Base-by-base conservation (phyloP, 2,113 vertebrate genomes). In the Brienomyrus brachyistius region DNA sequence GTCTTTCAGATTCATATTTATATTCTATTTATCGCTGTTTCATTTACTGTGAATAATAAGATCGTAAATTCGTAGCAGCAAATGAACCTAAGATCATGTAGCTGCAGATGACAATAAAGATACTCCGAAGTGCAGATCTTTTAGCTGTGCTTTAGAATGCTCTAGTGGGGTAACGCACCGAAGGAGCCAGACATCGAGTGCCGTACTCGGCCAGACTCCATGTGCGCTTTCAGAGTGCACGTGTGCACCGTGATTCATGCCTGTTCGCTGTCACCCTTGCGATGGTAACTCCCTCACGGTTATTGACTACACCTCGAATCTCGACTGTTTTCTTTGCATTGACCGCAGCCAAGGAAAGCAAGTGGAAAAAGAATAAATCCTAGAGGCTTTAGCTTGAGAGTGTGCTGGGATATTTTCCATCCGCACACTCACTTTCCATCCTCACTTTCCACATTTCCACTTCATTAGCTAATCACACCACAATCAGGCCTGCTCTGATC, bases 321-420 rank as follows among this genome's bases (percentile, higher is more conserved):
- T 56, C 86, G 23, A 87, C 48, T 87, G 52, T 87, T 56, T 56
- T 87, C 51, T 87, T 23, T n/a, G 35, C 86, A 87, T 56, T 40
- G 5, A 87, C 51, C 31, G 35, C 50, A 59, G 93, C 92, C 94
- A 94, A 94, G 92, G 91, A 92, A 93, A 93, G 90, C 92, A 94
- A 90, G 82, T 93, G 92, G 90, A 91, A 91, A 91, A 93, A 83
- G 82, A 91, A 91, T 84, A 87, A 89, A 86, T 52, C 77, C 84
- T 88, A 89, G 88, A 52, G 91, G 90, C 88, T 91, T 90, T 90
- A 89, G 88, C 90, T 47, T 84, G 10, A 84, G 82, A 84, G 90
- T 89, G 88, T 90, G 91, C 86, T 50, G 86, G 91, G 92, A 92
- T 91, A 92, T 91, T 92, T 92, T 92, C 92, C 93, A 88, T 91